phyloP scores from a whole-genome alignment of 1,140 invertebrate genomes.

The Cepaea nemoralis region DNA sequence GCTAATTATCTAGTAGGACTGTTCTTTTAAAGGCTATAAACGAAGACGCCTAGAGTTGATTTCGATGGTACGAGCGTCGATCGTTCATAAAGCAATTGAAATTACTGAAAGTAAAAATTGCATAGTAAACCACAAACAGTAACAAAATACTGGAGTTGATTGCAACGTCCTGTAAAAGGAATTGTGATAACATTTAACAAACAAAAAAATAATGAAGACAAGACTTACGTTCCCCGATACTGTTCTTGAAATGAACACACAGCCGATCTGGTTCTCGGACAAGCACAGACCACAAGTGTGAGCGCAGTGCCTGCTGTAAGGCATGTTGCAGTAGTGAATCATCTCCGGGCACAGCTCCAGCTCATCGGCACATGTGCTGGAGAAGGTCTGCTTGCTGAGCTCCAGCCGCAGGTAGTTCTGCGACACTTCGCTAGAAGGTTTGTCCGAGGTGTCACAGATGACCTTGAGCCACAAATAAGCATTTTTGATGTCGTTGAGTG shows the following conservation, averaged over 20 bases:
- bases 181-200: no score
- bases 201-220: no score
- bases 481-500: conserved; percentile 48
- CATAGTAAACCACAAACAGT: no score
- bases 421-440: conserved; percentile 38
- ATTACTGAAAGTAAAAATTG: no score
- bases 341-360: conserved; percentile 42
- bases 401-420: conserved; percentile 48
- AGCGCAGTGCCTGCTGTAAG: conserved; percentile 46
- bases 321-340: conserved; percentile 33
- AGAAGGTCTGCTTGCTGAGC: conserved; percentile 47
- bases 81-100: no score
- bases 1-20: no score
- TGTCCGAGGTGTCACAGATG: conserved; percentile 51
- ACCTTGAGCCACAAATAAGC: conserved; percentile 54
- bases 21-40: no score
- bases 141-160: no score
- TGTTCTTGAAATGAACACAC: conserved; percentile 53
- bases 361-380: conserved; percentile 55
- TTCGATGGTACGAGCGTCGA: no score
- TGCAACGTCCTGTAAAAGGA: no score
- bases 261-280: conserved; percentile 44
- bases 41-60: no score
- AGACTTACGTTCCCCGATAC: conserved; percentile 44
- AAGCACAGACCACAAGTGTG: conserved; percentile 51